Evolutionary conservation across 2,113 vertebrate genomes (phyloP), one percentile per base, ranked within the genome.

Genomic region (Picathartes gymnocephalus): DNA sequence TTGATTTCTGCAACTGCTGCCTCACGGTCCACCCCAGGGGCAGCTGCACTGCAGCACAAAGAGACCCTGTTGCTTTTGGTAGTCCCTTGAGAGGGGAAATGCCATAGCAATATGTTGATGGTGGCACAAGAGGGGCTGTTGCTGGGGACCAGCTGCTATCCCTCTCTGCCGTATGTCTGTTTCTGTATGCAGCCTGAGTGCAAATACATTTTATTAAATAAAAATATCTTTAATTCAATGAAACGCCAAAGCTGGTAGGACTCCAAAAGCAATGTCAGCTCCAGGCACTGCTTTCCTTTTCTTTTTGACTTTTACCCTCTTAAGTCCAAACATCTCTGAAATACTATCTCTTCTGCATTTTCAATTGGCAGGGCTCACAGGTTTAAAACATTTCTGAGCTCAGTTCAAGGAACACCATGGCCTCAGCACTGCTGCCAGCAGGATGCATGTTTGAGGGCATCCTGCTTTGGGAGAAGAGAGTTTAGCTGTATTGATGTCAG

Each of bases 181-280:
- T 81, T 83, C 60, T 66, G 27, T 51, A 62, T 66, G 44, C 81
- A 90, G 68, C 44, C 60, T 11, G 48, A 90, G 82, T 53, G 25
- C 74, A 94, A 86, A 81, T 68, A 56, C 24, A 37, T 83, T 90
- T 88, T 92, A 93, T 92, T 90, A 71, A 92, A 96, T 96, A 88
- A 88, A 90, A 92, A 15, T 0, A 0, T 82, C 40, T 94, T 90
- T 94, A 88, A 94, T 74, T 48, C 76, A 90, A 86, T 90, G 60
- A 94, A 81, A 58, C 22, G 62, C 17, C 37, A 51, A 77, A 80
- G 44, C 80, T 90, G 79, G 74, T 82, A 92, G 79, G 56, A 56
- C 73, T 94, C 88, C 88, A 88, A 96, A 88, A 73, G 56, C 74
- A 87, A 47, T 2, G 5, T 83, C 48, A 74, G 39, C 83, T 94